Conservation (phyloP, 2,888 invertebrate genomes). For the Agelastica alni region DNA sequence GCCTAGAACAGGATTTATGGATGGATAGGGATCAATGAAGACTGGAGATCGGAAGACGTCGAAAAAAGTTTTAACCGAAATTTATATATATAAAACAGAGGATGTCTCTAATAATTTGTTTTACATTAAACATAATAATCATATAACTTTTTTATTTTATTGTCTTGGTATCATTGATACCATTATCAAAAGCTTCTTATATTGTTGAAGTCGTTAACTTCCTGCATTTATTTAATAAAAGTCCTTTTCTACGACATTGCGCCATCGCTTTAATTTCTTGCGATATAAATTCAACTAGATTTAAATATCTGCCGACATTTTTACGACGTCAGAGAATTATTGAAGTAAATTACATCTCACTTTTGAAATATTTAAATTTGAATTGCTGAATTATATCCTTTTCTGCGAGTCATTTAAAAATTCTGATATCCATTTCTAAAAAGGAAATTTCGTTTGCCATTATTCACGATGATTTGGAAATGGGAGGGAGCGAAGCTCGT, state of each 20-base stretch:
- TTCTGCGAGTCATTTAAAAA: constrained; percentile 42
- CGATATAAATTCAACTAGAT: constrained; percentile 52
- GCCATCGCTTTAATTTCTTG: constrained; percentile 50
- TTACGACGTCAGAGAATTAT: constrained; percentile 52
- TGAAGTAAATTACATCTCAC: constrained; percentile 52
- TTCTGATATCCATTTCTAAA: constrained; percentile 38
- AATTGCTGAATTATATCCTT: constrained; percentile 49
- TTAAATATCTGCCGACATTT: constrained; percentile 52
- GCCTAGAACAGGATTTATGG: no score
- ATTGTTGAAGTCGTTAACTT: neutral
- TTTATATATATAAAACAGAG: no score
- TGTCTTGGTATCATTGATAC: neutral
- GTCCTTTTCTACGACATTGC: neutral
- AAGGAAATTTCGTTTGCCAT: constrained; percentile 29
- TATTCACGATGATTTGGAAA: no score
- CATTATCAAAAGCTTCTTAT: neutral
- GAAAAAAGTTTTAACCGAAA: no score
- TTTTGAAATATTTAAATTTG: constrained; percentile 53
- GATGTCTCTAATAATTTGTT: no score
- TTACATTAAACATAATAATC: neutral
- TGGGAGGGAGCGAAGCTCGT: no score
- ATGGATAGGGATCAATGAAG: no score
- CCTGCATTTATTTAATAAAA: no score
- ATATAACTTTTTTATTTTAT: neutral
- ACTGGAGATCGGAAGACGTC: no score